Evolutionary conservation across 2,113 vertebrate species (phyloP), one percentile per base, ranked within the genome.

Genomic region (Sinocyclocheilus maitianheensis): DNA sequence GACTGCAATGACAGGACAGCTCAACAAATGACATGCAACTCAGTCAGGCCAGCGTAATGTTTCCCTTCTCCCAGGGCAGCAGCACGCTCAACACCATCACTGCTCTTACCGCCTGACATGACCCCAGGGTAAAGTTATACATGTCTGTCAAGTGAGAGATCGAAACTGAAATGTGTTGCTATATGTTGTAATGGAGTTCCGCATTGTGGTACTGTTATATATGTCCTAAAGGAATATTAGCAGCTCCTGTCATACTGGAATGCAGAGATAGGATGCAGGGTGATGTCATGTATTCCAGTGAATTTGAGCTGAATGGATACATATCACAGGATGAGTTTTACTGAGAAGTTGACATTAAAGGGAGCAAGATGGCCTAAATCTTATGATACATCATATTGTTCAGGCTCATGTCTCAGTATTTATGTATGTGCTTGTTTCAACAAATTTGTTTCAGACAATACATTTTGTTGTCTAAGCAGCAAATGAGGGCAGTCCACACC

Each of bases 141-240:
- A 65, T 81, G 79, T 8, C 14, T 69, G 63, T 51, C 62, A 82
- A 22, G 43, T 30, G 43, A 82, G 24, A 71, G 46, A 82, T 82
- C 1, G n/a, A 46, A 67, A 81, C 16, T 7, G 40, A 69, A 51
- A 67, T 26, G 26, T 53, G 63, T 0, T 18, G 26, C 26, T 55
- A 20, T 55, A 55, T 30, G 24, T 55, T 53, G 24, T 76, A 76
- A 62, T 62, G 58, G 58, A 20, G 6, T 65, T 82, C 16, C 1
- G 9, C 18, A 1, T 43, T 51, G 16, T 24, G n/a, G 4, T 67
- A 16, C 24, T 51, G 24, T 24, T 48, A 51, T 69, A 62, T 65
- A 30, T 69, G 18, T 82, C 14, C 40, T 81, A 60, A 65, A 26
- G 63, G 78, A 81, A 46, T 81, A 48, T 48, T 13, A 63, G 14